Base-by-base conservation (phyloP, 2,113 vertebrate genomes). In the Cebidichthys violaceus region DNA sequence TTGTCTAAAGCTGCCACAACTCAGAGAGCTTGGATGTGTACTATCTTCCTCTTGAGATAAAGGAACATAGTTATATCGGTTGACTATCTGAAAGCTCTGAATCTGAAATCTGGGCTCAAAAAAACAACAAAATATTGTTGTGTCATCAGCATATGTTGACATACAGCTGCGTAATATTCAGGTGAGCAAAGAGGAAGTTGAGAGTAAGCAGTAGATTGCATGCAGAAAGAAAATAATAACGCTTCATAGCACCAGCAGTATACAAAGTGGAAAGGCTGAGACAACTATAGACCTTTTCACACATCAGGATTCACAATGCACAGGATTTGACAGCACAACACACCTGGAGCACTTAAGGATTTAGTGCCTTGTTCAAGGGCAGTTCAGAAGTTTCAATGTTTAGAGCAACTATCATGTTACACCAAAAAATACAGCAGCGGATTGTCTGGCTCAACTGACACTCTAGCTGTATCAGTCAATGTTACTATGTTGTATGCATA, bases 11-110 rank as follows among this genome's bases (percentile, higher is more conserved):
- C 80, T 89, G 82, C 86, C 79, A 79, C 71, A 83, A 75, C 80
- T 89, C 79, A 81, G 81, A 86, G 72, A 79, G 64, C 84, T 79
- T 70, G 83, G 83, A 92, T 85, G 88, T 90, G 81, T 18, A 91
- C 84, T 86, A 89, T 82, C 57, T 85, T 92, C 70, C 78, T 83
- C 85, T 84, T 69, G 35, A 86, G 88, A 88, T 78, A 76, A 54
- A 85, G 45, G 72, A 75, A 80, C 68, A 70, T 13, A 78, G 35
- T 47, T 60, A 33, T 61, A 57, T 68, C 37, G 69, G 71, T 70
- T 82, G 59, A 79, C 65, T 73, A 73, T 86, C 84, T 82, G 79
- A 90, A 78, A 87, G 75, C 77, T 90, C 67, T 71, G 59, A 80
- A 68, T 60, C 78, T 82, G 75, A 89, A 47, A 72, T 64, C 29